Base-by-base conservation (phyloP, 2,797 vertebrate genomes). In the Poeciliopsis turneri region DNA sequence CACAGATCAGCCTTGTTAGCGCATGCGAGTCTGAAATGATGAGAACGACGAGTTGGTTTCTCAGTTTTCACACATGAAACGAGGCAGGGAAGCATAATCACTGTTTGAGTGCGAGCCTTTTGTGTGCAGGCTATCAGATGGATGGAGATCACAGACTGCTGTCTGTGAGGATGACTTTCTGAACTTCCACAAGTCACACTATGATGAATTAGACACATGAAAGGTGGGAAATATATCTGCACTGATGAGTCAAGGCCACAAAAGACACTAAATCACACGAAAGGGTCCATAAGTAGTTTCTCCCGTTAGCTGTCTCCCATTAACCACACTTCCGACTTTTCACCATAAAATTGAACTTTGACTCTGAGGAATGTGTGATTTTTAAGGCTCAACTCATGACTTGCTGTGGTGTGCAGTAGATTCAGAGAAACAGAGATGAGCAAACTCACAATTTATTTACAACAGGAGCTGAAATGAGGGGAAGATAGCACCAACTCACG, bases 31-130 rank as follows among this genome's bases (percentile, higher is more conserved):
- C 49, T 75, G 2, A 25, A 39, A 36, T 77, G 79, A 86, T 69
- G 78, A 78, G 82, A 74, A 71, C 74, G 79, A 45, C 2, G 13
- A 87, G 75, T 75, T 46, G 82, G 72, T 81, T 82, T 89, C 92
- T 92, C 83, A 59, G 82, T 88, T 93, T 92, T 87, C 83, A 86
- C 85, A 89, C 85, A 89, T 89, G 77, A 91, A 91, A 88, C 79
- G 5, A 57, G 73, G 59, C 23, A 74, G 55, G 30, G 53, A 73
- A 88, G 69, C 55, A 47, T 81, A 87, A 89, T 90, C 78, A 45
- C 41, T 5, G 15, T 16, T 69, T 78, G 79, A 76, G 77, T 70
- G 33, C 47, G 75, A 59, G 72, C 69, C 74, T 68, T 68, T 68
- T 78, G 79, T 78, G 76, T 80, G 66, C n/a, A 57, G 68, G 55